phyloP scores from a whole-genome alignment of 2,113 vertebrate species.

The Oryzias curvinotus region DNA sequence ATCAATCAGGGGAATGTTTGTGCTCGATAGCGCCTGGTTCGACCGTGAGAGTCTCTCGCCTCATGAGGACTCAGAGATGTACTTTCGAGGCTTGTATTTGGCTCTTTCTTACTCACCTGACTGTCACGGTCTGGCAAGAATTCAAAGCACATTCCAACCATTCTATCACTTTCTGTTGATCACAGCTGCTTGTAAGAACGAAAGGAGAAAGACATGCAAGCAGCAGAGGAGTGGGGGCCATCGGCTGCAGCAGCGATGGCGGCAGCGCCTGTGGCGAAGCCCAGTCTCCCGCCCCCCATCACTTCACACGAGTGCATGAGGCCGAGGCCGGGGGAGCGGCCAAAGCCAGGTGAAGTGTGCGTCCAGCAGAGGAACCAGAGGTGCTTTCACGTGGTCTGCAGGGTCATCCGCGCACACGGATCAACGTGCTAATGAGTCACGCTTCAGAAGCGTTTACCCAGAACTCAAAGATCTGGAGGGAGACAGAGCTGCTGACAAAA shows the following conservation, averaged over 20 bases:
- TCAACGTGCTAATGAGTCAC: slow-evolving; percentile 17
- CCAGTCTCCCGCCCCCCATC: slow-evolving; percentile 18
- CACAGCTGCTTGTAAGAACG: slow-evolving; percentile 12
- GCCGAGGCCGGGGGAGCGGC: slow-evolving; percentile 17
- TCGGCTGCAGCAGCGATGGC: slow-evolving; percentile 18
- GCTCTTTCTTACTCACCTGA: too few species aligned
- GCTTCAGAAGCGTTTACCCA: slow-evolving; percentile 4
- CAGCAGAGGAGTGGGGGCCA: slow-evolving; percentile 18
- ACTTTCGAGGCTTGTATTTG: too few species aligned
- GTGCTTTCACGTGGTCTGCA: slow-evolving; percentile 9
- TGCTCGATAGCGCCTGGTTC: too few species aligned
- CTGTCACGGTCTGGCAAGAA: not conserved
- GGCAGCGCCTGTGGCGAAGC: slow-evolving; percentile 26
- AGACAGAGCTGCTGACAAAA: not conserved
- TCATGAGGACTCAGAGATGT: too few species aligned
- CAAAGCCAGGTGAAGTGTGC: slow-evolving; percentile 14
- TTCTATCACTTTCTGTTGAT: slow-evolving; percentile 50
- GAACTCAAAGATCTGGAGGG: slow-evolving; percentile 3
- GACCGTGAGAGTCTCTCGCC: too few species aligned
- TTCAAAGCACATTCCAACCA: slow-evolving; percentile 46
- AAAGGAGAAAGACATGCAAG: slow-evolving; percentile 14
- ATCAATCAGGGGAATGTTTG: not conserved
- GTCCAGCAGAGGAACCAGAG: slow-evolving; percentile 3
- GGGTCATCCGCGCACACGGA: slow-evolving; percentile 2
- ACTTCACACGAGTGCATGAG: slow-evolving; percentile 23